Base-by-base conservation (phyloP, 2,797 vertebrate genomes). In the Cossypha polioptera region DNA sequence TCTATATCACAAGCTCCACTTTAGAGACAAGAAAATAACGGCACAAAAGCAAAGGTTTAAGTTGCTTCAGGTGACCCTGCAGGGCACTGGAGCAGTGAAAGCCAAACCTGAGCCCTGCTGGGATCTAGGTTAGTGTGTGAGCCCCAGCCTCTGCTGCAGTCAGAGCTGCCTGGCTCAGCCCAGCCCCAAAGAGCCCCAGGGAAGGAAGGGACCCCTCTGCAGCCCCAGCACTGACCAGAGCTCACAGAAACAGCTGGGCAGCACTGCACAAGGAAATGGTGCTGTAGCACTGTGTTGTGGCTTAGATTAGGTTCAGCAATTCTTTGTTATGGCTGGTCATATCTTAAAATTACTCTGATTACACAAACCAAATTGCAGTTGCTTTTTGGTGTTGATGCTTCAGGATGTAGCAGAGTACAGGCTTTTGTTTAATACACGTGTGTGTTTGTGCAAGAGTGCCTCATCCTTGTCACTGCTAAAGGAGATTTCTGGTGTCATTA, bases 1-100 rank as follows among this genome's bases (percentile, higher is more conserved):
- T 96, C 87, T 88, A 5, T 75, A 95, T 88, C 89, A 47, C 89
- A 62, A 80, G 36, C 68, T 58, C 51, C 28, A 12, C 57, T 68
- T 66, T 3, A 72, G 62, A 80, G 75, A 73, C 24, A 4, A 45
- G 87, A 71, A 91, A 73, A 68, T 68, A 80, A 58, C 11, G 29
- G 78, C 89, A 95, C 92, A 84, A 92, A 96, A 78, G 66, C 51
- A 15, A 13, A 9, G 79, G 85, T 55, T 83, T 89, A 38, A 75
- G 61, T 93, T 92, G 93, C 91, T 87, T 51, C 68, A 35, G 88
- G 93, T 93, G 45, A 57, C 45, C 28, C 63, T 71, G 88, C 28
- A 61, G 78, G 84, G 83, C 67, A 35, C 6, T 31, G 78, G 42
- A 50, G n/a, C 4, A 68, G 54, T 48, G 79, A 58, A 75, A 95